A percentile compares a stretch with the other conserved stretches of the same genome.
Conservation (phyloP, 2,888 invertebrate genomes). For the Dolomedes plantarius region DNA sequence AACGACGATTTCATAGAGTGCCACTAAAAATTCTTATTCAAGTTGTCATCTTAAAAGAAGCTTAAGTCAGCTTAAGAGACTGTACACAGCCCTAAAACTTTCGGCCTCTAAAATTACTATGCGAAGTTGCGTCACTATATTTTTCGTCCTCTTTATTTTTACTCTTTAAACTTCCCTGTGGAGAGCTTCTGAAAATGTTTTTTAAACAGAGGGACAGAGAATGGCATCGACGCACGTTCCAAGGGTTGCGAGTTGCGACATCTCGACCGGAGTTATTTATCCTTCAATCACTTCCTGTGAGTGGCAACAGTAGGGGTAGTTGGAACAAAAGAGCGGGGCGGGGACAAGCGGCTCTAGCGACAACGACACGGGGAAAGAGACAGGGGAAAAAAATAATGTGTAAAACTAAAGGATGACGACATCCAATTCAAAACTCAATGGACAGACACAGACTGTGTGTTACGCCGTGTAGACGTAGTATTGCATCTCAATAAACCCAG, state of each 20-base stretch:
- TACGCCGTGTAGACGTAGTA: neutral
- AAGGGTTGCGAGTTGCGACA: neutral
- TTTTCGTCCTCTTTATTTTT: too few species aligned
- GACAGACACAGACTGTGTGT: neutral
- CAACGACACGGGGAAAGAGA: neutral
- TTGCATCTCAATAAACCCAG: neutral
- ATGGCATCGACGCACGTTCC: neutral
- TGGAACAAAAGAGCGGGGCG: neutral
- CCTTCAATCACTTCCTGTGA: conserved; percentile 15
- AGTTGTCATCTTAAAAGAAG: too few species aligned
- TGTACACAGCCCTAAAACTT: too few species aligned
- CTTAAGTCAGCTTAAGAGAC: too few species aligned
- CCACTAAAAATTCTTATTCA: too few species aligned
- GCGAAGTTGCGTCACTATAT: too few species aligned
- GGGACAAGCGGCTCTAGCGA: neutral
- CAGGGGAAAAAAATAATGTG: neutral
- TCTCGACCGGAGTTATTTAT: neutral
- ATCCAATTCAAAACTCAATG: conserved; percentile 2
- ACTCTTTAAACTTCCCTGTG: too few species aligned
- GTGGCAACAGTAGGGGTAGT: neutral
- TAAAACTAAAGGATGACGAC: neutral
- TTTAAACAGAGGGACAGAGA: neutral
- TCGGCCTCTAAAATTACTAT: too few species aligned
- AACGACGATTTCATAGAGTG: too few species aligned
- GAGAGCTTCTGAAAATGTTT: too few species aligned